Evolutionary conservation across 2,797 vertebrate genomes (phyloP).

Genomic region (Hozukius guyotensis): DNA sequence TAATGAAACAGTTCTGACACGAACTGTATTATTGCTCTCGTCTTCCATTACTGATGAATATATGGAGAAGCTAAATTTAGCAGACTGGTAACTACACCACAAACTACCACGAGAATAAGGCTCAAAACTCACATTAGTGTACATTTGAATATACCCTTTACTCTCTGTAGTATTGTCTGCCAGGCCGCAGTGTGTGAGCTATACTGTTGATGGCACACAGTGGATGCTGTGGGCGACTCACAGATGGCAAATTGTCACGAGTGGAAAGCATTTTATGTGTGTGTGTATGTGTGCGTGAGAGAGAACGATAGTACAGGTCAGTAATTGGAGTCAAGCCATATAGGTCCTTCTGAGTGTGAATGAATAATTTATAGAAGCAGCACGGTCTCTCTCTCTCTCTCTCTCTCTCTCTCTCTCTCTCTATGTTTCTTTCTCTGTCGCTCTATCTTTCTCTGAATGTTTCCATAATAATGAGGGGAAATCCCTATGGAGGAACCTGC

Average conservation of each 20-base stretch:
- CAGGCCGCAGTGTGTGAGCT: not conserved
- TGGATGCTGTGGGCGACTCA: slow-evolving; percentile 15
- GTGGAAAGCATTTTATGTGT: slow-evolving; percentile 16
- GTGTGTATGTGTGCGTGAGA: not conserved
- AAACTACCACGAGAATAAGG: not conserved
- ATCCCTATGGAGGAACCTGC: slow-evolving; percentile 29
- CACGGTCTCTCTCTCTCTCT: slow-evolving; percentile 16
- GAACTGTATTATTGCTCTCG: not conserved
- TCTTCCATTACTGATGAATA: too few species aligned
- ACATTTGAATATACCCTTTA: not conserved
- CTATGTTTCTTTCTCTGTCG: not conserved
- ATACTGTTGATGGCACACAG: not conserved
- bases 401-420: not conserved
- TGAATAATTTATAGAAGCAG: slow-evolving; percentile 70
- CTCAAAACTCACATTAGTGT: not conserved
- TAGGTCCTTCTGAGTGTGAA: slow-evolving; percentile 51
- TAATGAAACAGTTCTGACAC: not conserved
- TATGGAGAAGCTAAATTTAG: not conserved
- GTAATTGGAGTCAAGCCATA: slow-evolving; percentile 69
- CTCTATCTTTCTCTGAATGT: slow-evolving; percentile 17
- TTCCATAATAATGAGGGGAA: slow-evolving; percentile 46
- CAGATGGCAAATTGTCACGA: slow-evolving; percentile 43
- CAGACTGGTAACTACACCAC: not conserved
- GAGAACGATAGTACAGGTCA: slow-evolving; percentile 34
- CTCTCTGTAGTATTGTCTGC: not conserved